phyloP scores from a whole-genome alignment of 2,797 vertebrate genomes.

The Buceros bicornis region DNA sequence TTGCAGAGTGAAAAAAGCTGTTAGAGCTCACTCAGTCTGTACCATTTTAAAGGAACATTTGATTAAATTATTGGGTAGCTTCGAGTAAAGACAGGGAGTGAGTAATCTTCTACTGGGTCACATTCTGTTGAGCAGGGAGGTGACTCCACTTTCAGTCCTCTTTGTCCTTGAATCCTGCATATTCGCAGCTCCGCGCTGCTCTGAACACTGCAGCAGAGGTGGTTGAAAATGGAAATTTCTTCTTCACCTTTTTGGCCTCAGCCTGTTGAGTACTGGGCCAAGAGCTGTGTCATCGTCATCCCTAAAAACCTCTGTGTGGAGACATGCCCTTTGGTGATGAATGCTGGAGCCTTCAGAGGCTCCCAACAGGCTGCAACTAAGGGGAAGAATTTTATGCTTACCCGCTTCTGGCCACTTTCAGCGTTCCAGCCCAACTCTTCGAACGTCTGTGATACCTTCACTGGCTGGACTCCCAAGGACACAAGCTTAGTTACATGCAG shows the following conservation, averaged over 20 bases:
- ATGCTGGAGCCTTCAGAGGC: constrained; percentile 4
- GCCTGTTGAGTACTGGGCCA: not conserved
- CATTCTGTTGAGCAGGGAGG: not conserved
- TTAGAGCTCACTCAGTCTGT: not conserved
- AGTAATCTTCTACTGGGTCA: not conserved
- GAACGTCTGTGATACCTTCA: not conserved
- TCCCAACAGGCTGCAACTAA: not conserved
- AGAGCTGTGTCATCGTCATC: not conserved
- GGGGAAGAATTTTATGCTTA: not conserved
- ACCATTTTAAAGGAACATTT: not conserved
- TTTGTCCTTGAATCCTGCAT: not conserved
- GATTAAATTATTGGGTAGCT: not conserved
- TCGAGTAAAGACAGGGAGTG: not conserved
- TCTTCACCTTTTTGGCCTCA: constrained; percentile 11
- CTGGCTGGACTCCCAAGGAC: not conserved
- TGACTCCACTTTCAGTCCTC: not conserved
- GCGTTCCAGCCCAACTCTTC: not conserved
- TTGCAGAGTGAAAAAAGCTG: not conserved
- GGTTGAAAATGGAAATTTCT: constrained; percentile 6
- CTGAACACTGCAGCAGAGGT: not conserved
- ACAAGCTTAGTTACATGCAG: not conserved
- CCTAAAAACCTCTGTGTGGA: not conserved
- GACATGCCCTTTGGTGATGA: constrained; percentile 11
- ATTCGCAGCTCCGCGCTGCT: not conserved
- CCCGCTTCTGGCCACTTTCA: not conserved